Percentiles rank a stretch among this genome's conserved stretches.
Conservation (phyloP, 2,888 invertebrate genomes). For the Teleogryllus oceanicus region DNA sequence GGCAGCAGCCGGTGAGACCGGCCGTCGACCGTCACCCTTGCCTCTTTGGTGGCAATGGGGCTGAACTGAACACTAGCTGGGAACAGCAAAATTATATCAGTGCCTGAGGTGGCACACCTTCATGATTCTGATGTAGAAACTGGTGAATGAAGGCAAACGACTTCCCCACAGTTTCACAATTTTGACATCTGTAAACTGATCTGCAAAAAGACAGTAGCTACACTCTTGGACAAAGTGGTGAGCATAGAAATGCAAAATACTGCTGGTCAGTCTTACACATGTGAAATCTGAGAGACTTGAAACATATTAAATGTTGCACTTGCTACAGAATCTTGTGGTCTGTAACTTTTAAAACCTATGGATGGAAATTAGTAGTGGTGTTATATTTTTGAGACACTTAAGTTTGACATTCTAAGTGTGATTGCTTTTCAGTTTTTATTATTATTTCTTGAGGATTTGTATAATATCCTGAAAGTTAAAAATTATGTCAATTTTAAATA, state of each 20-base stretch:
- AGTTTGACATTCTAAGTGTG: background rate
- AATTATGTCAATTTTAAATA: constrained; percentile 22
- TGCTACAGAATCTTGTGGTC: too few relatives aligned
- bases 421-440: constrained; percentile 18
- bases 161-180: too few relatives aligned
- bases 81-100: background rate
- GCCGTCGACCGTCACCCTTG: background rate
- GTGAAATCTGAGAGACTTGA: too few relatives aligned
- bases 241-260: too few relatives aligned
- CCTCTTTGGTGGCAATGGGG: background rate
- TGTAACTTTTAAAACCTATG: background rate
- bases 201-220: too few relatives aligned
- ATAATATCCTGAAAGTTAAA: constrained; percentile 21
- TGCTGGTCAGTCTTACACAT: too few relatives aligned
- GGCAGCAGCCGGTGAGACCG: background rate
- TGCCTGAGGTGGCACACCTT: too few relatives aligned
- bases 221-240: too few relatives aligned
- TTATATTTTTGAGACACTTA: constrained; percentile 11
- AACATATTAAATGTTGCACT: too few relatives aligned
- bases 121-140: too few relatives aligned
- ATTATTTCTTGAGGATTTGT: background rate
- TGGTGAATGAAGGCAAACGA: too few relatives aligned
- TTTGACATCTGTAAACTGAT: too few relatives aligned
- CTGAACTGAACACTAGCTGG: background rate
- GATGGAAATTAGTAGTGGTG: background rate